These are phyloP conservation scores for Pseudochaenichthys georgianus DNA, from an alignment of 2,797 vertebrate species.

Conservation along the genomic window DNA sequence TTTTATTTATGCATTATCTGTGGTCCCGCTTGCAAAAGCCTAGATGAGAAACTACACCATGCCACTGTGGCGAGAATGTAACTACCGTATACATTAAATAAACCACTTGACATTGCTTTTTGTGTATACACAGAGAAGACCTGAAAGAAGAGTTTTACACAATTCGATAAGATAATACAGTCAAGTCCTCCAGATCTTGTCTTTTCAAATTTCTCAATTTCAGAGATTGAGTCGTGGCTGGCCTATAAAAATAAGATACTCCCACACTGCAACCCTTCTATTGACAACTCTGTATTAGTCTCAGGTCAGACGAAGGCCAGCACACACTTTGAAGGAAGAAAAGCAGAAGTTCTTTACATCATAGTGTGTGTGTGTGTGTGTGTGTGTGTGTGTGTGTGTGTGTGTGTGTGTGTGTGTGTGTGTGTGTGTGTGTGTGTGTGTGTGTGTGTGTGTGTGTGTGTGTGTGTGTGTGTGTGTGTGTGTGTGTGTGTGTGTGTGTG, in stretches of 20 bases:
- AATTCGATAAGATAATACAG: constrained; percentile 32
- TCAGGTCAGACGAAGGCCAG: constrained; percentile 38
- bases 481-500: constrained; percentile 12
- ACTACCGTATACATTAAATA: constrained; percentile 22
- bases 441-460: constrained; percentile 10
- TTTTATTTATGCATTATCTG: constrained; percentile 43
- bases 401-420: constrained; percentile 7
- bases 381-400: constrained; percentile 7
- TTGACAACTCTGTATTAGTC: constrained; percentile 22
- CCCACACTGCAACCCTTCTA: constrained; percentile 19
- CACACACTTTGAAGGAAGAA: constrained; percentile 24
- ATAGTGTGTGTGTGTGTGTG: constrained; percentile 7
- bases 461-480: constrained; percentile 4
- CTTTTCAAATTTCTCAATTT: constrained; percentile 28
- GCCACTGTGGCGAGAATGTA: neutral
- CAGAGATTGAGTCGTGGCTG: constrained; percentile 4
- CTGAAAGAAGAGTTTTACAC: constrained; percentile 33
- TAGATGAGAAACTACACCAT: constrained; percentile 26
- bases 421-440: constrained; percentile 5
- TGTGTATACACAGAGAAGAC: constrained; percentile 15
- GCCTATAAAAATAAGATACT: constrained; percentile 38
- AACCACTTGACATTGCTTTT: neutral
- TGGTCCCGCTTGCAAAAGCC: constrained; percentile 9
- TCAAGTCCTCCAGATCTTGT: constrained; percentile 28
- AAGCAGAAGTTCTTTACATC: constrained; percentile 28